A percentile compares a stretch with the other conserved stretches of the same genome.
Evolutionary conservation across 2,797 vertebrate species (phyloP).

Genomic region (Malacoraja senta): DNA sequence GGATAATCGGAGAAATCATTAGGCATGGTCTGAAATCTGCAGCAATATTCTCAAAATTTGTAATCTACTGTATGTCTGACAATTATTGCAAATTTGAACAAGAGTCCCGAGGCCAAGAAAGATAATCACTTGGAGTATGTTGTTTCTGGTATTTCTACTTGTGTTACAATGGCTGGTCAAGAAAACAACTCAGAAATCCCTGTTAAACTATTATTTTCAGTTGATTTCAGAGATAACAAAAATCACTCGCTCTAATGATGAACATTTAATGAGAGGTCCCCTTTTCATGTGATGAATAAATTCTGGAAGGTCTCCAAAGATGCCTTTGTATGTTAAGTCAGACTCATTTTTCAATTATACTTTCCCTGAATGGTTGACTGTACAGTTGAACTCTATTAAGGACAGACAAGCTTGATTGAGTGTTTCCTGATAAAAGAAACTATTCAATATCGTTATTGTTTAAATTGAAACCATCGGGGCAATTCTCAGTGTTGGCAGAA

Average conservation of each 20-base stretch:
- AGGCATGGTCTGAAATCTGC: too few species aligned
- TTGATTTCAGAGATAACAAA: not conserved
- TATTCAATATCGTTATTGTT: not conserved
- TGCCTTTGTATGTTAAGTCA: not conserved
- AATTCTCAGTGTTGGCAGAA: not conserved
- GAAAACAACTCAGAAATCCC: not conserved
- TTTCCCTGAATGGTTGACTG: constrained; percentile 5
- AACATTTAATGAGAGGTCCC: not conserved
- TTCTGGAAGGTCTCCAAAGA: not conserved
- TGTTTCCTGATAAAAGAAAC: not conserved
- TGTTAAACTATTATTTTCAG: not conserved
- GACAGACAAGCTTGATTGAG: not conserved
- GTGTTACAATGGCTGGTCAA: not conserved
- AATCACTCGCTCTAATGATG: not conserved
- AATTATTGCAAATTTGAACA: not conserved
- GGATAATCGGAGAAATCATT: not conserved
- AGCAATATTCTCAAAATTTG: not conserved
- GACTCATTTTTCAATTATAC: not conserved
- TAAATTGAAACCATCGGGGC: not conserved
- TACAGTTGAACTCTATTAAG: not conserved
- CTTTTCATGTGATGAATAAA: not conserved
- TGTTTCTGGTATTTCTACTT: not conserved
- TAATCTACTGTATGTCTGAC: not conserved
- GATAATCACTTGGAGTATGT: not conserved
- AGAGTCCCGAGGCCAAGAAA: not conserved